Evolutionary conservation across 2,797 vertebrate species (phyloP).

Genomic region (Orientallactaga sibirica): DNA sequence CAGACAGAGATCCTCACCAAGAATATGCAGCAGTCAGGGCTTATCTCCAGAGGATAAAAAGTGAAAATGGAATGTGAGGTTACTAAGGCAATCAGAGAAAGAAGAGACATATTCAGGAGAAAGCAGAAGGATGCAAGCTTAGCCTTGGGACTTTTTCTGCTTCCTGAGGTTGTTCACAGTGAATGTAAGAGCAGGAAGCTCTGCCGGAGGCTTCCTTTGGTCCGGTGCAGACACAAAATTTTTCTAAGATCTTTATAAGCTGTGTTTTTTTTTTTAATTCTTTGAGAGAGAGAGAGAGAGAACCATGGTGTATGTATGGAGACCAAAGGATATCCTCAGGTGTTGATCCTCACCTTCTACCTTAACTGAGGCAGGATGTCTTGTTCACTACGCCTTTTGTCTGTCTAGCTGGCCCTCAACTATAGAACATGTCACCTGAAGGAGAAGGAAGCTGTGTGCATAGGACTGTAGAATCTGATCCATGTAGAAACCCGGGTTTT

Average conservation of each 20-base stretch:
- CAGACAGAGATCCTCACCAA: background rate
- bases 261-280: too few species aligned
- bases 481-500: too few species aligned
- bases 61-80: too few species aligned
- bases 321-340: too few species aligned
- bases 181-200: too few species aligned
- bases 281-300: too few species aligned
- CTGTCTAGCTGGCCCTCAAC: background rate
- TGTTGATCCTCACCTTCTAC: too few species aligned
- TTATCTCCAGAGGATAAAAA: background rate
- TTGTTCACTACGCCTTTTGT: too few species aligned
- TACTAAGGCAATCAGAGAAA: background rate
- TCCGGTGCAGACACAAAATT: background rate
- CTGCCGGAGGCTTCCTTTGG: background rate
- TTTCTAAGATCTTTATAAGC: background rate
- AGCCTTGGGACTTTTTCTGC: background rate
- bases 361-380: too few species aligned
- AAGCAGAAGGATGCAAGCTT: accelerated
- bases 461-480: too few species aligned
- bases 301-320: too few species aligned
- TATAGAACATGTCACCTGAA: background rate
- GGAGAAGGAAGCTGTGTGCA: background rate
- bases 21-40: background rate
- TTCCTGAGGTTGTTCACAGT: background rate
- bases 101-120: background rate